A percentile compares a stretch with the other conserved stretches of the same genome.
phyloP scores from a whole-genome alignment of 2,113 vertebrate genomes.

The Otus sunia region DNA sequence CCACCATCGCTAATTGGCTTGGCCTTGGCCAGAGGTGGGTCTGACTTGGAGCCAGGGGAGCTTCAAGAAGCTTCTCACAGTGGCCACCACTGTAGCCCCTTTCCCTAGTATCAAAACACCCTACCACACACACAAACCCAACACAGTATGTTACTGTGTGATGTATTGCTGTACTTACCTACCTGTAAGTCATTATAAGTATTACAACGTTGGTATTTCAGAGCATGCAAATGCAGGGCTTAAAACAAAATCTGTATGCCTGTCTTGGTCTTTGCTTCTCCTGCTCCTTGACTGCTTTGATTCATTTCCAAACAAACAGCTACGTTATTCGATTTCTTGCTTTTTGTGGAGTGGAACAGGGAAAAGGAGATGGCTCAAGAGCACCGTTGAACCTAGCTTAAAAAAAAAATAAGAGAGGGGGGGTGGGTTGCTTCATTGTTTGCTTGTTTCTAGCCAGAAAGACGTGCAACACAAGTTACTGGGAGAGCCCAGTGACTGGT shows the following conservation, averaged over 20 bases:
- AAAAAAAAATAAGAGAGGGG: neutral
- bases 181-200: neutral
- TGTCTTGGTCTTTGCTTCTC: neutral
- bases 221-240: neutral
- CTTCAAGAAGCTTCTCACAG: no score
- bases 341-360: neutral
- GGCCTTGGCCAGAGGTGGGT: no score
- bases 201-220: neutral
- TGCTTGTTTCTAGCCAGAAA: neutral
- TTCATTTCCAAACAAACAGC: neutral
- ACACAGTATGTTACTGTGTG: neutral
- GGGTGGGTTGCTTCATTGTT: neutral
- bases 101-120: no score
- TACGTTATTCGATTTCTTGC: neutral
- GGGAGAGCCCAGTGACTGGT: neutral
- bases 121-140: no score
- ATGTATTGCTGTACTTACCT: neutral
- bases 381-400: neutral
- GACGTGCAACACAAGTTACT: neutral
- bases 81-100: no score
- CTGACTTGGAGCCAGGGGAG: no score
- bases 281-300: neutral
- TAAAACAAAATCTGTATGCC: neutral
- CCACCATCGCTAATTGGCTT: no score
- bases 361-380: neutral